Evolutionary conservation across 2,888 invertebrate species (phyloP).

Genomic region (Tanaodytes sp.): DNA sequence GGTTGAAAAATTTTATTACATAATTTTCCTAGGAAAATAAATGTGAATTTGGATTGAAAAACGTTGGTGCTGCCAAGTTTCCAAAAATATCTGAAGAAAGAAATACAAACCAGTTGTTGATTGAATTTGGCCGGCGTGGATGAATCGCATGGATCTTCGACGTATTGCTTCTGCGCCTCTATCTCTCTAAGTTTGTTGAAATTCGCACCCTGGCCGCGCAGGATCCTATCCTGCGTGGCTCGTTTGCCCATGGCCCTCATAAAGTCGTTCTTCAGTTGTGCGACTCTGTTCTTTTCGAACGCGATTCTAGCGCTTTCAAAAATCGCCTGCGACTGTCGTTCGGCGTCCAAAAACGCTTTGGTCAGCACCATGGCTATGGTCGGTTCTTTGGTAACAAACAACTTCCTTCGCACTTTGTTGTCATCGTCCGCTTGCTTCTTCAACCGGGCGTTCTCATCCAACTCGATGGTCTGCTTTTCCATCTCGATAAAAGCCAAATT

Average conservation of each 20-base stretch:
- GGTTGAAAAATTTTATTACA: too few relatives aligned
- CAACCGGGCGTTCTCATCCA: slow-evolving; percentile 64
- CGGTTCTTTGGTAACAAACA: slow-evolving; percentile 62
- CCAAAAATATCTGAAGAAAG: too few relatives aligned
- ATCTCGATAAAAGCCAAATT: slow-evolving; percentile 63
- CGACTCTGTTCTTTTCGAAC: slow-evolving; percentile 37
- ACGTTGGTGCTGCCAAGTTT: too few relatives aligned
- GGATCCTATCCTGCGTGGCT: slow-evolving; percentile 55
- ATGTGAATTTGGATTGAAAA: too few relatives aligned
- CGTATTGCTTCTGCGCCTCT: slow-evolving; percentile 47
- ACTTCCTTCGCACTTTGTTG: slow-evolving; percentile 58
- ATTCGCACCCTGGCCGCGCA: slow-evolving; percentile 65
- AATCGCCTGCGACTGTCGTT: slow-evolving; percentile 58
- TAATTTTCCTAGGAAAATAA: too few relatives aligned
- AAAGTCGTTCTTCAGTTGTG: slow-evolving; percentile 32
- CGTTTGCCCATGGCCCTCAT: slow-evolving; percentile 14
- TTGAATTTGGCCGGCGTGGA: slow-evolving; percentile 67
- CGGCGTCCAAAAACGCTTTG: slow-evolving; percentile 66
- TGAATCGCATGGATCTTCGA: slow-evolving; percentile 62
- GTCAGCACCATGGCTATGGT: slow-evolving; percentile 65
- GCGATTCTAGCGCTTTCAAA: slow-evolving; percentile 50
- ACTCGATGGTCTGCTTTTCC: slow-evolving; percentile 64
- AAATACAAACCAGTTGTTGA: slow-evolving; percentile 24
- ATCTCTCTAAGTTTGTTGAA: slow-evolving; percentile 64
- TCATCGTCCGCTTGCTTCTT: slow-evolving; percentile 50